These are phyloP conservation scores for Eupeodes latifasciatus DNA, from an alignment of 2,888 invertebrate species.

Conservation along the genomic window DNA sequence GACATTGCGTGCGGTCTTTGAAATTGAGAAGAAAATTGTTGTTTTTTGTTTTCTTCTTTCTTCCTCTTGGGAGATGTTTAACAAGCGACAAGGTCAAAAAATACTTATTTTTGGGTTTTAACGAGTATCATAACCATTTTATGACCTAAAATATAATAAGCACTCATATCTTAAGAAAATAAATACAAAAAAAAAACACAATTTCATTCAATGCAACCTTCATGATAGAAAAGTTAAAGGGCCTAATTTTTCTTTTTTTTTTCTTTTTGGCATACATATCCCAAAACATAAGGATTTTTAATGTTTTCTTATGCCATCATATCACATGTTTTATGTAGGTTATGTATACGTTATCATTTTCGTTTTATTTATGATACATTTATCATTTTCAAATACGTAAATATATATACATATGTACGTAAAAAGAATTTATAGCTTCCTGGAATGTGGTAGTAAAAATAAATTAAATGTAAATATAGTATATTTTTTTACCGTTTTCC, in stretches of 20 bases:
- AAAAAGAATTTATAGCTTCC: constrained; percentile 34
- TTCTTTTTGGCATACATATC: background rate
- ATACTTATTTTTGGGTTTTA: constrained; percentile 39
- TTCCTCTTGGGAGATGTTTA: background rate
- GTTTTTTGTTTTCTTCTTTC: background rate
- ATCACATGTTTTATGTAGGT: background rate
- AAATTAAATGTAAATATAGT: constrained; percentile 28
- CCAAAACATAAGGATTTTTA: constrained; percentile 5
- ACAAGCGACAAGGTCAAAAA: constrained; percentile 38
- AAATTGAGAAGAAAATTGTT: background rate
- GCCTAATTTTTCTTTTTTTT: too few species aligned
- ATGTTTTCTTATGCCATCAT: background rate
- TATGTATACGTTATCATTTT: background rate
- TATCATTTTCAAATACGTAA: constrained; percentile 18
- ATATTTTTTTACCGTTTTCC: background rate
- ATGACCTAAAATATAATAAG: constrained; percentile 50
- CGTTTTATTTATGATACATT: background rate
- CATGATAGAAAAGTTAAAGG: background rate
- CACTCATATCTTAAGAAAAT: constrained; percentile 2
- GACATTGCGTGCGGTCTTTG: background rate
- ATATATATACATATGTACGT: background rate
- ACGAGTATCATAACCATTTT: constrained; percentile 54
- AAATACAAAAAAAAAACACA: background rate
- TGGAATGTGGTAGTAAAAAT: constrained; percentile 21
- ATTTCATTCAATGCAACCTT: constrained; percentile 12